Percentiles rank a stretch among this genome's conserved stretches.
Conservation (phyloP, 2,113 vertebrate genomes). For the Epinephelus moara region DNA sequence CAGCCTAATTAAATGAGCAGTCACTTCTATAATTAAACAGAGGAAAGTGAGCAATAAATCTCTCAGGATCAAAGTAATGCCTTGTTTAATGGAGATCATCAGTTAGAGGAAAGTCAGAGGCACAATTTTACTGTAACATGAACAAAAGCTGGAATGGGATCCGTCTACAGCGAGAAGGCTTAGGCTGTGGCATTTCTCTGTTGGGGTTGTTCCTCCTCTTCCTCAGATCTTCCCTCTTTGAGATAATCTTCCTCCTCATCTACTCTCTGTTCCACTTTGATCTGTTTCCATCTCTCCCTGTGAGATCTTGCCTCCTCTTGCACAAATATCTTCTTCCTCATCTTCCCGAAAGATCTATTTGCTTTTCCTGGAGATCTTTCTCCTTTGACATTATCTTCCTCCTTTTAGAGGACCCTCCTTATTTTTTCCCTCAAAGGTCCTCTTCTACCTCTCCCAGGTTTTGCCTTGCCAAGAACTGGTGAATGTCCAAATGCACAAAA, state of each 20-base stretch:
- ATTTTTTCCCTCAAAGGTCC: not conserved
- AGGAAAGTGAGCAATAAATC: conserved; percentile 13
- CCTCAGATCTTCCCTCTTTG: not conserved
- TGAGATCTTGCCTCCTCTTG: not conserved
- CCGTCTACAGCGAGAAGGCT: not conserved
- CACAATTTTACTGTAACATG: not conserved
- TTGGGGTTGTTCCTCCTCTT: not conserved
- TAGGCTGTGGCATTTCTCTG: not conserved
- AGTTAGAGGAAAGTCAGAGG: not conserved
- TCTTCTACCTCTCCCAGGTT: not conserved
- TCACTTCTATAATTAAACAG: conserved; percentile 40
- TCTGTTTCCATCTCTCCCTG: not conserved
- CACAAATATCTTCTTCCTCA: not conserved
- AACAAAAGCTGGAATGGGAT: not conserved
- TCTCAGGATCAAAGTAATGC: conserved; percentile 12
- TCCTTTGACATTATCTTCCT: not conserved
- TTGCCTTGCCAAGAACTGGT: not conserved
- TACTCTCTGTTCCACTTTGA: conserved; percentile 27
- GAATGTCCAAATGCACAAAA: not conserved
- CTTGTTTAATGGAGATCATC: conserved; percentile 7
- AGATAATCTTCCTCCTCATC: conserved; percentile 24
- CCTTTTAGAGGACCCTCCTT: not conserved
- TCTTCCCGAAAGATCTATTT: not conserved
- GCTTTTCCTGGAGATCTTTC: not conserved
- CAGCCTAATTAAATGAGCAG: conserved; percentile 30